Base-by-base conservation (phyloP, 1,140 invertebrate species). In the Sarcophaga peregrina region DNA sequence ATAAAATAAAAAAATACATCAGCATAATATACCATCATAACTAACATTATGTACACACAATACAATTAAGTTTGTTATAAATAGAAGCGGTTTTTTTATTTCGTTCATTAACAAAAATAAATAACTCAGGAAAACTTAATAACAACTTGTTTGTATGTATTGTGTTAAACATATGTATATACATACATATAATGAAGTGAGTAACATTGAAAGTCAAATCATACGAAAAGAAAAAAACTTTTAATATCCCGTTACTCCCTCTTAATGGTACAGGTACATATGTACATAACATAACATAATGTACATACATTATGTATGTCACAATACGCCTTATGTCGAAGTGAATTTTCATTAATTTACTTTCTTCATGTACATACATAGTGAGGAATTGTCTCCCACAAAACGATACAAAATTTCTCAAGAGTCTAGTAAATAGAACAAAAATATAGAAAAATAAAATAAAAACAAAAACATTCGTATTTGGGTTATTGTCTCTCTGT, bases 401-500 rank as follows among this genome's bases (percentile, higher is more conserved):
- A 68, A 68, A 68, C 62, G 8, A 68, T 20, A 68, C 17, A 5
- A 8, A 68, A 15, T 20, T 20, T 20, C 20, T 9, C 20, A 15
- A 9, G 7, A 68, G 62, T 20, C 62, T 68, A 68, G 1, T 68
- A 68, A 68, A 68, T 68, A 68, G 62, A 68, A 58, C 54, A 58
- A 58, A 13, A 37, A 37, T 37, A 37, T 37, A 37, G 13, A 5
- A 58, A 58, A 58, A 68, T 25, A 10, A 68, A 25, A 4, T 20
- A 68, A 20, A 25, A 68, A 20, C 25, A 37, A 37, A 37, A 37
- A 37, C 10, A 8, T 68, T 68, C 20, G 8, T 20, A 20, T 68
- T 68, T 68, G n/a, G 62, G 62, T 20, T 9, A 10, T 68, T 68
- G 62, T 68, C 62, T 68, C 62, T 68, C 62, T 68, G 62, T 68